Percentiles rank a stretch among this genome's conserved stretches.
phyloP scores from a whole-genome alignment of 2,888 invertebrate genomes.

The Trypoxylon attenuatum region DNA sequence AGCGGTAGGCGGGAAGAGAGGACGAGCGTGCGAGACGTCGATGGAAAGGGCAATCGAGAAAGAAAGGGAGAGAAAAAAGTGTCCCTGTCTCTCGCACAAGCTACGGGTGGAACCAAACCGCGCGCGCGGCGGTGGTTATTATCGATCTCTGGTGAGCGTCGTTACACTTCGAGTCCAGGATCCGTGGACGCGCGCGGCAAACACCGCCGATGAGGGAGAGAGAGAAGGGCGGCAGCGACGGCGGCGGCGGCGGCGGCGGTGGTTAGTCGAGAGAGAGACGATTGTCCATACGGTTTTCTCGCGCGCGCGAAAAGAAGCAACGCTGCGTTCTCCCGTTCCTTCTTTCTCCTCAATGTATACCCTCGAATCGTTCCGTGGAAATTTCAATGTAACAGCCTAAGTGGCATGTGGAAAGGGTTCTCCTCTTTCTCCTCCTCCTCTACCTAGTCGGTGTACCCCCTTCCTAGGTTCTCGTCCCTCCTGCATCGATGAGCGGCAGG shows the following conservation, averaged over 20 bases:
- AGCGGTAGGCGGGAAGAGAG: neutral
- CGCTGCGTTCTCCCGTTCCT: conserved; percentile 31
- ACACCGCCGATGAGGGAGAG: conserved; percentile 20
- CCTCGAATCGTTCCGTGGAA: conserved; percentile 31
- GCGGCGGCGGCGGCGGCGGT: neutral
- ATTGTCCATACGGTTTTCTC: conserved; percentile 43
- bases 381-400: conserved; percentile 49
- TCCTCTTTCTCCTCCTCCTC: too few relatives aligned
- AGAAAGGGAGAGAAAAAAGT: conserved; percentile 30
- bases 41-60: neutral
- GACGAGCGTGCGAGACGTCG: neutral
- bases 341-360: conserved; percentile 10
- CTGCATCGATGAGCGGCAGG: conserved; percentile 21
- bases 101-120: conserved; percentile 51
- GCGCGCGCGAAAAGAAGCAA: conserved; percentile 33
- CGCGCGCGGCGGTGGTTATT: conserved; percentile 55
- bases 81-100: conserved; percentile 44
- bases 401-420: conserved; percentile 42
- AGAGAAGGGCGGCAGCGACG: neutral
- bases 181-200: conserved; percentile 51
- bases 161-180: conserved; percentile 54
- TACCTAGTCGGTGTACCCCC: too few relatives aligned
- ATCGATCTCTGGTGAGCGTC: conserved; percentile 57
- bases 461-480: too few relatives aligned
- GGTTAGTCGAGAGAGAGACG: conserved; percentile 23